Evolutionary conservation across 2,888 invertebrate genomes (phyloP).

Genomic region (Dyspetes luteomarginatus): DNA sequence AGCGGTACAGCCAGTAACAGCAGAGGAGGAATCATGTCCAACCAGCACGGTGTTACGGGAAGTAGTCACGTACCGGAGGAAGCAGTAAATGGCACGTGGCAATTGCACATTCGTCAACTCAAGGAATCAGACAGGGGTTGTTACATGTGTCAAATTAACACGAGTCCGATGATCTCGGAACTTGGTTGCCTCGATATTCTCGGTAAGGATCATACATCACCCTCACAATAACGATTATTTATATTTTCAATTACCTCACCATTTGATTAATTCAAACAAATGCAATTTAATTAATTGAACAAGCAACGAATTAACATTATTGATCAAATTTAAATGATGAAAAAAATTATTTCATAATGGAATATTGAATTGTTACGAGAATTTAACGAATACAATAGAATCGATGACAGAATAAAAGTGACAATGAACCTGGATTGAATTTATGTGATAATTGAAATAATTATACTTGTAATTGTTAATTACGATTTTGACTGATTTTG

Average conservation of each 20-base stretch:
- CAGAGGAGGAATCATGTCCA: conserved; percentile 92
- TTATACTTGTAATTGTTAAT: too few relatives aligned
- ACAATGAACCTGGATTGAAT: too few relatives aligned
- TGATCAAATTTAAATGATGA: background rate
- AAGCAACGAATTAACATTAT: conserved; percentile 4
- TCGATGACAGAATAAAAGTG: too few relatives aligned
- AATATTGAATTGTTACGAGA: too few relatives aligned
- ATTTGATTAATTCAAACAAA: background rate
- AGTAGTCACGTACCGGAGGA: conserved; percentile 92
- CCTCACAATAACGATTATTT: background rate
- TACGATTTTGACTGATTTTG: too few relatives aligned
- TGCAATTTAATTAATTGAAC: background rate
- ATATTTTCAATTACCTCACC: too few relatives aligned
- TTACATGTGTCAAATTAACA: conserved; percentile 97
- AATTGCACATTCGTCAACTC: conserved; percentile 92
- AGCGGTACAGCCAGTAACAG: conserved; percentile 90
- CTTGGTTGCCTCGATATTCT: conserved; percentile 94
- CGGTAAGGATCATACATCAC: conserved; percentile 85
- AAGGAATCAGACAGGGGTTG: conserved; percentile 93
- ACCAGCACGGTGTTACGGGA: conserved; percentile 88
- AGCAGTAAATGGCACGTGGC: conserved; percentile 93
- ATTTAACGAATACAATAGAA: too few relatives aligned
- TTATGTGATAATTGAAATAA: too few relatives aligned
- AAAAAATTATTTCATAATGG: too few relatives aligned
- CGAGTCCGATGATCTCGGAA: conserved; percentile 93